Conservation (phyloP, 2,888 invertebrate genomes). For the Stenotaenia linearis region DNA sequence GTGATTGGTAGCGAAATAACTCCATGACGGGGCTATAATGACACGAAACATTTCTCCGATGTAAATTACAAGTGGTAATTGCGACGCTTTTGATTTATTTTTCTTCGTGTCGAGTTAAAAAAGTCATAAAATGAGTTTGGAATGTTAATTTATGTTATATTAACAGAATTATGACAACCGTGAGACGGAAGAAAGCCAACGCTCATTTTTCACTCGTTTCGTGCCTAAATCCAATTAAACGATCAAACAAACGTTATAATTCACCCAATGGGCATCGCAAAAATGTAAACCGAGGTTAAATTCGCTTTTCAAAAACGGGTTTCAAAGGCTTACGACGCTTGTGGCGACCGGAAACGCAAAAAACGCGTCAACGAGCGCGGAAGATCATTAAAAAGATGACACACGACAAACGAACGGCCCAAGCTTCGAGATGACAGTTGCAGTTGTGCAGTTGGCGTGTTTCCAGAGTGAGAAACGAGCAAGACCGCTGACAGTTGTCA, state of each 20-base stretch:
- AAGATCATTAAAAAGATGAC: neutral
- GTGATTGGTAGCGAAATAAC: no score
- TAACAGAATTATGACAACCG: neutral
- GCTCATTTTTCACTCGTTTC: neutral
- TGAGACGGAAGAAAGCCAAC: neutral
- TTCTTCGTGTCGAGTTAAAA: neutral
- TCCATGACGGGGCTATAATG: no score
- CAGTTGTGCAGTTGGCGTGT: slow-evolving; percentile 19
- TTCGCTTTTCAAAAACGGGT: no score
- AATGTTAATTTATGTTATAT: neutral
- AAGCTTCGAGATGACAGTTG: neutral
- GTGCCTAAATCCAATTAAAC: neutral
- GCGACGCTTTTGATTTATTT: neutral
- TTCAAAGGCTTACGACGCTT: neutral
- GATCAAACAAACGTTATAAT: neutral
- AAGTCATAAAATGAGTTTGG: neutral
- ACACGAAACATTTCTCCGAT: no score
- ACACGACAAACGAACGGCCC: neutral
- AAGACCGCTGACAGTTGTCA: neutral
- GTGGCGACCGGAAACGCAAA: neutral
- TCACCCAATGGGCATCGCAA: no score
- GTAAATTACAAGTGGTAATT: neutral
- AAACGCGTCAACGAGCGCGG: neutral
- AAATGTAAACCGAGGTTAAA: no score
- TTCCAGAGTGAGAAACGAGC: slow-evolving; percentile 5